A percentile compares a stretch with the other conserved stretches of the same genome.
phyloP scores from a whole-genome alignment of 2,113 vertebrate genomes.

The Dermatemys mawii region DNA sequence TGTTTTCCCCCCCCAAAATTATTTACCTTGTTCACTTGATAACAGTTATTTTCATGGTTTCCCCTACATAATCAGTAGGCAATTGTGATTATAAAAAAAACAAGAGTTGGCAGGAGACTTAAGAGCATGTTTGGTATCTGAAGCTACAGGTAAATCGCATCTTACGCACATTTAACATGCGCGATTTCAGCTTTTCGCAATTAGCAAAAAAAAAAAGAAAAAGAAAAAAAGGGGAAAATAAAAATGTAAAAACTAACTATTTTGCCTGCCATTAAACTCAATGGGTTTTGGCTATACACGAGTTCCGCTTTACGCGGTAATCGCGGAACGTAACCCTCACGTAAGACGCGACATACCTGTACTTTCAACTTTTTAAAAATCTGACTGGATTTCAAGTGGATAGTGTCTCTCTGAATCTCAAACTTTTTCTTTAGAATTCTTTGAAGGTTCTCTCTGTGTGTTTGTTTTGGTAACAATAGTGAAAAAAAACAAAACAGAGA shows the following conservation, averaged over 20 bases:
- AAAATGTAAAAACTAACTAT: too few species aligned
- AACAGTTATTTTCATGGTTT: not conserved
- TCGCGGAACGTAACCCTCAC: too few species aligned
- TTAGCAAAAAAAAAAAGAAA: too few species aligned
- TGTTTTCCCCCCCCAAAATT: not conserved
- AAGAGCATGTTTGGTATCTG: not conserved
- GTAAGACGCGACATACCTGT: too few species aligned
- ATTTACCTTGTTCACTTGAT: not conserved
- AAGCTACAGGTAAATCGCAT: too few species aligned
- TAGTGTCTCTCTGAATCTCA: not conserved
- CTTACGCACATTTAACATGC: too few species aligned
- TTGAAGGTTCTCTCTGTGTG: not conserved
- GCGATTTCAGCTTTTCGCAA: too few species aligned
- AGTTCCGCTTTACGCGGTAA: too few species aligned
- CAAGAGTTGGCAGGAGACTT: not conserved
- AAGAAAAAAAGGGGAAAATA: too few species aligned
- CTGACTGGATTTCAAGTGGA: not conserved
- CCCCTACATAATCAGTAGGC: not conserved
- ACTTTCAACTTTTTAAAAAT: accelerated
- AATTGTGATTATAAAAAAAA: not conserved
- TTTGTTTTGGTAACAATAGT: not conserved
- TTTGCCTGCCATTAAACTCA: too few species aligned
- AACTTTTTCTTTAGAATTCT: not conserved
- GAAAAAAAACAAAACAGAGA: not conserved
- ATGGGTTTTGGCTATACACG: too few species aligned